Conservation (phyloP, 2,888 invertebrate genomes). For the Dolichopus griseipennis region DNA sequence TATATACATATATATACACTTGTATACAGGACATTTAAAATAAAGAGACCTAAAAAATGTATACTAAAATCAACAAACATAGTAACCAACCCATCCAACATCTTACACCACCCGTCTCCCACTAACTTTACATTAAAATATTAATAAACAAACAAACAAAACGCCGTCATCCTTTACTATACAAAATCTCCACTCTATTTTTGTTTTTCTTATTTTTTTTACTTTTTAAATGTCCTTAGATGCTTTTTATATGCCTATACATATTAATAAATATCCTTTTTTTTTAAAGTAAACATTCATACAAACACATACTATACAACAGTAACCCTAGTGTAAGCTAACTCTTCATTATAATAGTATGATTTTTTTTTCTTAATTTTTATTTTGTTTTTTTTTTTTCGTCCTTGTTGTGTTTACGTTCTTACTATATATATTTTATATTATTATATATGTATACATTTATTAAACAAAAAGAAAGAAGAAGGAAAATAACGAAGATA, state of each 20-base stretch:
- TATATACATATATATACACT: neutral
- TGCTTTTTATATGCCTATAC: neutral
- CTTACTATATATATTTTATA: too few relatives aligned
- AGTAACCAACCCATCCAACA: neutral
- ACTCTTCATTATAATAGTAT: neutral
- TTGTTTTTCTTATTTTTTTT: too few relatives aligned
- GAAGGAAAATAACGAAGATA: neutral
- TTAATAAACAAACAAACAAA: neutral
- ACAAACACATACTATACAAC: neutral
- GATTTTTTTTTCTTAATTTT: neutral
- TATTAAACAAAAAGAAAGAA: too few relatives aligned
- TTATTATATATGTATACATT: too few relatives aligned
- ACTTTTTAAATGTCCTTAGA: neutral
- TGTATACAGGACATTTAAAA: too few relatives aligned
- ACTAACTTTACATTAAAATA: too few relatives aligned
- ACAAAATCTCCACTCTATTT: neutral
- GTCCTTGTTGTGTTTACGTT: neutral
- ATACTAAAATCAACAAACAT: too few relatives aligned
- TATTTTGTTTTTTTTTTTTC: neutral
- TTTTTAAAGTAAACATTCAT: neutral
- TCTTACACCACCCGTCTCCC: neutral
- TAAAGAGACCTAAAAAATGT: too few relatives aligned
- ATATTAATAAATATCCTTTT: neutral
- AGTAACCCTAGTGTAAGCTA: neutral
- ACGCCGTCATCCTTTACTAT: neutral